Evolutionary conservation across 1,140 invertebrate species (phyloP), one percentile per base, ranked within the genome.

Genomic region (Leptestheria dahalacensis): DNA sequence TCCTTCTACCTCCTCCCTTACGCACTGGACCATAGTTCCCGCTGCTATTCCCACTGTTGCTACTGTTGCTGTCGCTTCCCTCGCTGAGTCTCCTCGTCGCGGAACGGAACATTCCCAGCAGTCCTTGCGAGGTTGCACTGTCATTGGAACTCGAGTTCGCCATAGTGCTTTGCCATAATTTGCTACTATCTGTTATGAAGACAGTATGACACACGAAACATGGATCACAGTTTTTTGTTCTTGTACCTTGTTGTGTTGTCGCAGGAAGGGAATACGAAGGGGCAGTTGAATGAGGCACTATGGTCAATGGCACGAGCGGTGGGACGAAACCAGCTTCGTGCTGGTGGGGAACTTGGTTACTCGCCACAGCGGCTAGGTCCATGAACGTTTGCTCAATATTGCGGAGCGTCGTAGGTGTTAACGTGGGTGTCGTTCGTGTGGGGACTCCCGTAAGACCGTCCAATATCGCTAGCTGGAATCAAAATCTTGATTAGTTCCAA

Each of bases 251-350:
- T 6, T 55, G 26, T 1, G 53, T 29, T 6, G 53, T 21, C 10
- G 53, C 23, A 55, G 53, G 26, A n/a, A 29, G 25, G 33, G 53
- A 62, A 28, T 62, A 61, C 10, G 25, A 20, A 11, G 25, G 12
- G 49, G 18, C 48, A 26, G 25, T 25, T 21, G 25, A 52, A 12
- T 48, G n/a, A n/a, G n/a, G 21, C 18, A 49, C 23, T 49, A 26
- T 20, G 12, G 47, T 28, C 6, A 75, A 73, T 65, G 77, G 82
- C 52, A 87, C 80, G 56, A 84, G 66, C 15, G 89, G 87, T 26
- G 91, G 88, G 25, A 93, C 88, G 70, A 94, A 94, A 46, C 89
- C 86, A 48, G 90, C 91, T 74, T 93, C 88, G n/a, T n/a, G n/a
- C 65, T 85, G 79, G 72, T 85, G 83, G 26, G 72, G 68, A 59